Conservation (phyloP, 1,140 invertebrate species). For the Cardiocondyla obscurior region DNA sequence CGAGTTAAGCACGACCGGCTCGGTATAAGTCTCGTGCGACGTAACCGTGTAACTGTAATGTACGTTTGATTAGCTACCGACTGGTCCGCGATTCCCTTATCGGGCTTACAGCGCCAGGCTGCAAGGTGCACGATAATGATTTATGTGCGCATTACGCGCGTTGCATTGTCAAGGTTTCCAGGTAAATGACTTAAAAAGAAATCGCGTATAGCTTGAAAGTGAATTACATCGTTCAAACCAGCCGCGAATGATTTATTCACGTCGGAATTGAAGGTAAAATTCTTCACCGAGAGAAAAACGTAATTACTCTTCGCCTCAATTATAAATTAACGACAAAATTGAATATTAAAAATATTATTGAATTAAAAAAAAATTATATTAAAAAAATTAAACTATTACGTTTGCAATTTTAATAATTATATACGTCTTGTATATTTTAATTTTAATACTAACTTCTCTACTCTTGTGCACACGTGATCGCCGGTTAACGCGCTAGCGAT, state of each 20-base stretch:
- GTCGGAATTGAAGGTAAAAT: not conserved
- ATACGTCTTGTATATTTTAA: not conserved
- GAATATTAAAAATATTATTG: too few relatives aligned
- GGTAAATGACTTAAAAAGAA: not conserved
- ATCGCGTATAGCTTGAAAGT: not conserved
- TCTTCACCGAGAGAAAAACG: too few relatives aligned
- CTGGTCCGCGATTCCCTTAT: slow-evolving; percentile 53
- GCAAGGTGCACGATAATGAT: slow-evolving; percentile 39
- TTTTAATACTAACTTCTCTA: slow-evolving; percentile 80
- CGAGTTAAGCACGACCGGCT: slow-evolving; percentile 86
- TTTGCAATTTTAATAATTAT: not conserved
- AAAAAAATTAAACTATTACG: too few relatives aligned
- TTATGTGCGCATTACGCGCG: not conserved
- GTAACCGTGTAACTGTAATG: slow-evolving; percentile 85
- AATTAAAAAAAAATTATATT: too few relatives aligned
- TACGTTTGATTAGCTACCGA: slow-evolving; percentile 56
- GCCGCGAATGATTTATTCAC: not conserved
- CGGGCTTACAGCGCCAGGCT: slow-evolving; percentile 10
- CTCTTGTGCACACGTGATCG: slow-evolving; percentile 80
- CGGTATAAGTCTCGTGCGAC: slow-evolving; percentile 84
- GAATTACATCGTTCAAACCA: not conserved
- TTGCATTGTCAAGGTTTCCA: slow-evolving; percentile 56
- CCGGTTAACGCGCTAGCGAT: slow-evolving; percentile 77
- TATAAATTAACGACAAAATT: too few relatives aligned
- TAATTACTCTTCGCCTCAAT: too few relatives aligned